Conservation (phyloP, 2,888 invertebrate genomes). For the Dyspetes luteomarginatus region DNA sequence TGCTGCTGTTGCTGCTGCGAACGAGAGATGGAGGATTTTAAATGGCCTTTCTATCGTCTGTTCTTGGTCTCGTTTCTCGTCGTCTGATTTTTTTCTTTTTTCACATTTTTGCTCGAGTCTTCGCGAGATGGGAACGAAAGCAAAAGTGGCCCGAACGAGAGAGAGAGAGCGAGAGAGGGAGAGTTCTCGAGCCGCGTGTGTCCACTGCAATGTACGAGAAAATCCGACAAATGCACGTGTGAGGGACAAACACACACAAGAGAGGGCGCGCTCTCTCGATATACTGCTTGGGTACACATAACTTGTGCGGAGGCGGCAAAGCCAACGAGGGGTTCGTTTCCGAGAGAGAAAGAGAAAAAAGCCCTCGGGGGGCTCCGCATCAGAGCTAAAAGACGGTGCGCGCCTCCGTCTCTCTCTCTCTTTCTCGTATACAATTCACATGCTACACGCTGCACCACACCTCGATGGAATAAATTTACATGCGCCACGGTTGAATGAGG, state of each 20-base stretch:
- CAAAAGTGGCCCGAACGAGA: constrained; percentile 72
- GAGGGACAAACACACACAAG: constrained; percentile 23
- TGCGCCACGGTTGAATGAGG: constrained; percentile 72
- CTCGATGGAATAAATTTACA: constrained; percentile 81
- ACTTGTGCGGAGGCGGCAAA: constrained; percentile 75
- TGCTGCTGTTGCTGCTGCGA: not conserved
- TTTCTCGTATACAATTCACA: constrained; percentile 70
- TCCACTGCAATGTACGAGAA: constrained; percentile 36
- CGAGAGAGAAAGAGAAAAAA: constrained; percentile 38
- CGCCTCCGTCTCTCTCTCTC: constrained; percentile 2
- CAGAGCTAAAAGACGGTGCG: constrained; percentile 13
- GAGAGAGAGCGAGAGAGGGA: constrained; percentile 43
- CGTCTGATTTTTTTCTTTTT: constrained; percentile 45
- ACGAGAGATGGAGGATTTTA: constrained; percentile 15
- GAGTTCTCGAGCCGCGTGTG: constrained; percentile 31
- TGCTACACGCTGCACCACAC: constrained; percentile 76
- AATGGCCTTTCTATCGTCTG: constrained; percentile 40
- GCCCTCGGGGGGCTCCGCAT: not conserved
- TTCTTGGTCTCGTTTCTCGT: constrained; percentile 26
- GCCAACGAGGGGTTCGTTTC: constrained; percentile 59
- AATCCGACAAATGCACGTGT: constrained; percentile 49
- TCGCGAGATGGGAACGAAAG: constrained; percentile 71
- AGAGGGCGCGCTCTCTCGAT: constrained; percentile 38
- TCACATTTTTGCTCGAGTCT: constrained; percentile 38
- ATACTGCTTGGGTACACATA: constrained; percentile 70